Base-by-base conservation (phyloP, 1,140 invertebrate species). In the Ruditapes philippinarum region DNA sequence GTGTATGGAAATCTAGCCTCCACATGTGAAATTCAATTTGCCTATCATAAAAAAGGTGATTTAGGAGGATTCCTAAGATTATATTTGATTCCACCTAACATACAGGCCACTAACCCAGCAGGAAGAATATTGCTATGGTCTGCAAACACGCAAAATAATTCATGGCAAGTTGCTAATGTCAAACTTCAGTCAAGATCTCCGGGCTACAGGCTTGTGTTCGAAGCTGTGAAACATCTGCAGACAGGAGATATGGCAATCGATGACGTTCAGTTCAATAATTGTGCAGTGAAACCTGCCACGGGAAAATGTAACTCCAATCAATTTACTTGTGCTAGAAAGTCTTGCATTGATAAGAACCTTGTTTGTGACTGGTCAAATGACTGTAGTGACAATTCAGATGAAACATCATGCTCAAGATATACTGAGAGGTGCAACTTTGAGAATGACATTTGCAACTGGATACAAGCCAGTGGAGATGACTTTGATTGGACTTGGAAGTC, bases 201-300 rank as follows among this genome's bases (percentile, higher is more conserved):
- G 57, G 92, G 92, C 40, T 92, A 93, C 57, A 78, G 81, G 31
- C 85, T 94, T 1, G 79, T 90, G 19, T 94, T 94, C 84, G 92
- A 93, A 85, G 91, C 91, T 33, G 60, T 91, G 0, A 91, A 93
- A 31, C 85, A 87, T 60, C 68, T 88, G 33, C 76, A 85, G 49
- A 88, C 93, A 38, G 92, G 90, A 31, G 93, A 93, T 57, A 93
- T 95, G 89, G 95, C 94, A 12, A 90, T 95, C 68, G 95, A 95
- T 86, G 95, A 95, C 85, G 92, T 95, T 3, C 65, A 82, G 25
- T 95, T 95, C 80, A 87, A 74, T 17, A 91, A 93, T 42, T 95
- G 95, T 91, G 90, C 88, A 40, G 33, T 91, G 5, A 40, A 40
- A 36, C 36, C 88, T 22, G 19, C 36, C 38, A 87, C 82, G 19